These are phyloP conservation scores for Heliothis peltigera DNA, from an alignment of 2,888 invertebrate species.

Conservation along the genomic window DNA sequence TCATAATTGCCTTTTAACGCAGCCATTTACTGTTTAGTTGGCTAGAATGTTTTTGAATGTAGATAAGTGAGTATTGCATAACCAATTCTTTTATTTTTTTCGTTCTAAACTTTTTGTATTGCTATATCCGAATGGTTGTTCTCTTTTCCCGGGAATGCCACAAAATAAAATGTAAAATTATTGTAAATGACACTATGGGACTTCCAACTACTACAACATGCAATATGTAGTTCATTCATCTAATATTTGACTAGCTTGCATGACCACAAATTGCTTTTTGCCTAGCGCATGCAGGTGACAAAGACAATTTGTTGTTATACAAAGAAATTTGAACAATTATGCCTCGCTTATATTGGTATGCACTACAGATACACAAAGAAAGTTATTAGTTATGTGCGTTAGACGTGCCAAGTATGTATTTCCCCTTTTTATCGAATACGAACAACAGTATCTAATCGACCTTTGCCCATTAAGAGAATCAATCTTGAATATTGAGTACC, in stretches of 20 bases:
- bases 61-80: constrained; percentile 19
- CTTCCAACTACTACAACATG: too few species aligned
- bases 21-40: constrained; percentile 17
- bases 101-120: not conserved
- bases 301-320: constrained; percentile 1
- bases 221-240: not conserved
- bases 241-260: not conserved
- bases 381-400: constrained; percentile 1
- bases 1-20: constrained; percentile 24
- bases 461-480: constrained; percentile 22
- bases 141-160: not conserved
- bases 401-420: constrained; percentile 20
- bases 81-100: not conserved
- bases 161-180: not conserved
- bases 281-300: not conserved
- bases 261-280: constrained; percentile 2
- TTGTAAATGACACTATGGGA: too few species aligned
- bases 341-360: not conserved
- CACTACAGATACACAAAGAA: constrained; percentile 1
- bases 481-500: constrained; percentile 5
- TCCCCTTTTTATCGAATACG: constrained; percentile 36
- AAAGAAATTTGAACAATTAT: constrained; percentile 7
- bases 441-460: constrained; percentile 12
- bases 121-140: not conserved
- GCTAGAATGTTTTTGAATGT: constrained; percentile 13